phyloP scores from a whole-genome alignment of 2,113 vertebrate species.

The Limanda limanda region DNA sequence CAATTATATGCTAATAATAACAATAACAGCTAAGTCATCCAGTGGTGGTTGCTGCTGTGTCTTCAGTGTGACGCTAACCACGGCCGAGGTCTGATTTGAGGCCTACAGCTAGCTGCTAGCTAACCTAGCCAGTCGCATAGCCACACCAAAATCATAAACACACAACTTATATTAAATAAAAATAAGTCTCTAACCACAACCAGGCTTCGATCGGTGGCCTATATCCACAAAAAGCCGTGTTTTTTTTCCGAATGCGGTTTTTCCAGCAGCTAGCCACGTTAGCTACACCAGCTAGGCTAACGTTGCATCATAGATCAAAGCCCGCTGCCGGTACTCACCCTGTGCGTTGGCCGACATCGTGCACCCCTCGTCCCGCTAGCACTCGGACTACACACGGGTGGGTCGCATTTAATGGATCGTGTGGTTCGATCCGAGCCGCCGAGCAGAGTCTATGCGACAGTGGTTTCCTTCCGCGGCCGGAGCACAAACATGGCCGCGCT shows the following conservation, averaged over 20 bases:
- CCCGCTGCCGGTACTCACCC: constrained; percentile 67
- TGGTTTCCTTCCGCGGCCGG: not conserved
- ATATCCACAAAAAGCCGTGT: not conserved
- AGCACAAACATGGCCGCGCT: constrained; percentile 65
- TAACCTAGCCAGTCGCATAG: not conserved
- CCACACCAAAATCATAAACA: not conserved
- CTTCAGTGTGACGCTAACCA: not conserved
- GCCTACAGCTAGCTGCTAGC: not conserved
- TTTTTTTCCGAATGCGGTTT: not conserved
- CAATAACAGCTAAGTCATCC: not conserved
- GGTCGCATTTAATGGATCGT: constrained; percentile 62
- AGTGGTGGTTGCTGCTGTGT: not conserved
- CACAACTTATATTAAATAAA: not conserved
- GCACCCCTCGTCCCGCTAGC: constrained; percentile 53
- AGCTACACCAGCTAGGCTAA: constrained; percentile 24
- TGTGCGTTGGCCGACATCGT: constrained; percentile 78
- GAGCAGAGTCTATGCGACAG: constrained; percentile 22
- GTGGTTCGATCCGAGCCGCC: not conserved
- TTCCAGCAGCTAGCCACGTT: constrained; percentile 1
- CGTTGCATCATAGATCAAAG: constrained; percentile 34
- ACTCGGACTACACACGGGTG: constrained; percentile 38
- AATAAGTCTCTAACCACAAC: not conserved
- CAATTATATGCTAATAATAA: not conserved
- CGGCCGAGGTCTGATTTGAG: not conserved
- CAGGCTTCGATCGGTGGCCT: not conserved